Conservation (phyloP, 1,140 invertebrate genomes). For the Agrypnia vestita region DNA sequence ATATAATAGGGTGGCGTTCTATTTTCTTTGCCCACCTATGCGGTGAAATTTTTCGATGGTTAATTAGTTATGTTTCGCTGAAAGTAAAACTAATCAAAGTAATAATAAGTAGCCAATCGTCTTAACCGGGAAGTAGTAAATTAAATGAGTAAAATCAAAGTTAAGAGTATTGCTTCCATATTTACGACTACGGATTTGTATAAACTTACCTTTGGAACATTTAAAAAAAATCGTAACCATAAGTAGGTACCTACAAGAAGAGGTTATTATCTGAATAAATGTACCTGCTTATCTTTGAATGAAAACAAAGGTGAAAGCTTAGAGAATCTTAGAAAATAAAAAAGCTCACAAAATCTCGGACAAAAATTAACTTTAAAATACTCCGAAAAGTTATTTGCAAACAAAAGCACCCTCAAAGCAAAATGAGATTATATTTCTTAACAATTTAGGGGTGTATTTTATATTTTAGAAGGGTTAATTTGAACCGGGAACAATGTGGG, state of each 20-base stretch:
- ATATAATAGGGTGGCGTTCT: no score
- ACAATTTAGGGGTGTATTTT: slow-evolving; percentile 43
- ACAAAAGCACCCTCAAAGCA: slow-evolving; percentile 42
- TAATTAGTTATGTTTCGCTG: no score
- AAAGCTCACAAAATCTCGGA: slow-evolving; percentile 36
- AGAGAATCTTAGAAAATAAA: slow-evolving; percentile 35
- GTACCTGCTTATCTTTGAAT: background rate
- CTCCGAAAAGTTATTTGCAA: slow-evolving; percentile 28
- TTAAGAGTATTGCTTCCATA: no score
- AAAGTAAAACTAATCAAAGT: no score
- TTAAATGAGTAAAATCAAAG: no score
- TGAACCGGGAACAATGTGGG: slow-evolving; percentile 52
- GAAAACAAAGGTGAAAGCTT: slow-evolving; percentile 33
- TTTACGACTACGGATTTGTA: no score
- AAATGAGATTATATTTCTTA: slow-evolving; percentile 41
- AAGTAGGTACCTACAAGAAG: background rate
- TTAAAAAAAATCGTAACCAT: no score
- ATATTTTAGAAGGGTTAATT: slow-evolving; percentile 43
- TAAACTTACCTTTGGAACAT: no score
- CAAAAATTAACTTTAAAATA: slow-evolving; percentile 31
- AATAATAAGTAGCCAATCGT: no score
- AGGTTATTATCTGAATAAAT: slow-evolving; percentile 36
- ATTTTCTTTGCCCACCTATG: no score
- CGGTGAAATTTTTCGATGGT: no score
- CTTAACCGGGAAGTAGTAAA: no score